Base-by-base conservation (phyloP, 2,888 invertebrate species). In the Liopterus haemorrhoidalis region DNA sequence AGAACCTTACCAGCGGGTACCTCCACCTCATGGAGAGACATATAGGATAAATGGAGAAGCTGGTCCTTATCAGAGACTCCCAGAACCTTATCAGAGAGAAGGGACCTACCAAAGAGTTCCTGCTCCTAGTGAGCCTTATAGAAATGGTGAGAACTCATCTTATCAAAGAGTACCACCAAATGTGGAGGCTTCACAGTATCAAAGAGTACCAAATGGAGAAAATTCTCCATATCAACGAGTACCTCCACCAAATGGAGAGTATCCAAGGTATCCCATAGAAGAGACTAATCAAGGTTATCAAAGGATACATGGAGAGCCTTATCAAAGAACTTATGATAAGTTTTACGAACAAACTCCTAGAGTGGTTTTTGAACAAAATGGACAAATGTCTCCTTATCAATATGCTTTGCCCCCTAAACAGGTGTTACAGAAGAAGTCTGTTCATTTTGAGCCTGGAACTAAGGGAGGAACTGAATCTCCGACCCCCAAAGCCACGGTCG, bases 371-470 rank as follows among this genome's bases (percentile, higher is more conserved):
- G 24, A 38, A 25, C 5, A 25, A 9, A 41, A 41, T 14, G 62
- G 60, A 21, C 54, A 56, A 3, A 58, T 68, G 48, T 70, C 72
- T 2, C 76, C 80, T 0, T 83, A 84, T 57, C 82, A 82, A 62
- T 81, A 77, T 56, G 70, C 77, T 24, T 74, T 77, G 4, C 70
- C 73, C 4, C 69, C 76, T 6, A 79, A 82, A 55, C 76, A 78
- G 56, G 56, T 59, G 8, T 65, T 79, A 27, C 78, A 74, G 56
- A 83, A 83, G 60, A 83, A 82, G 56, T 73, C 73, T 35, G 82
- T 84, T 2, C 82, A 82, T 51, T 84, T 85, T 56, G 83, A 84
- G 59, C 76, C 81, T 0, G 80, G 81, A 6, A 80, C 84, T 2
- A 85, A 85, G 58, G 79, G 79, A 2, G 80, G 80, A 4, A 67